These are phyloP conservation scores for Delia radicum DNA, from an alignment of 1,140 invertebrate species.

Conservation along the genomic window DNA sequence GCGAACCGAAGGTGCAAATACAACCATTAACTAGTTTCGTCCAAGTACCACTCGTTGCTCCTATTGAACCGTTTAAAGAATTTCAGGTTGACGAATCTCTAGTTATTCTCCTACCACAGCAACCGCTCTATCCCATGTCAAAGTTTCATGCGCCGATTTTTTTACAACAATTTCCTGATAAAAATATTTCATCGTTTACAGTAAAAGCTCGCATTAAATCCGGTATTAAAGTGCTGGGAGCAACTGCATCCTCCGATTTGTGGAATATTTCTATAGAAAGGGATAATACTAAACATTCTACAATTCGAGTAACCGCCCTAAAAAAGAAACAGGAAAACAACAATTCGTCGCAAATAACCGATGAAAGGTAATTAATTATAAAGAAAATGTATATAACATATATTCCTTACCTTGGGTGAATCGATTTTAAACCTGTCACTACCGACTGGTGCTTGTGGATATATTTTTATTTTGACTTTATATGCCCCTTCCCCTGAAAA, in stretches of 20 bases:
- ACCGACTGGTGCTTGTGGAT: no score
- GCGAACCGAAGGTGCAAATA: constrained; percentile 73
- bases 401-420: no score
- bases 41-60: constrained; percentile 69
- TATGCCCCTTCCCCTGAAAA: no score
- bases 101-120: constrained; percentile 82
- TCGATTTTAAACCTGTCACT: no score
- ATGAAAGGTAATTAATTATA: constrained; percentile 23
- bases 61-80: constrained; percentile 79
- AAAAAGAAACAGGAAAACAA: constrained; percentile 54
- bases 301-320: constrained; percentile 81
- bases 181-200: constrained; percentile 74
- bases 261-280: constrained; percentile 84
- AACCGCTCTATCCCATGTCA: constrained; percentile 83
- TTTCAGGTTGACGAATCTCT: constrained; percentile 76
- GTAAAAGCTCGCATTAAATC: constrained; percentile 85
- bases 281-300: constrained; percentile 77
- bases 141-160: constrained; percentile 83
- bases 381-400: no score
- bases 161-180: constrained; percentile 66
- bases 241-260: constrained; percentile 70
- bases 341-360: background rate
- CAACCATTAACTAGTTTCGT: constrained; percentile 61
- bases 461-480: no score
- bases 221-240: constrained; percentile 78